Evolutionary conservation across 1,140 invertebrate genomes (phyloP).

Genomic region (Oedothorax gibbosus): DNA sequence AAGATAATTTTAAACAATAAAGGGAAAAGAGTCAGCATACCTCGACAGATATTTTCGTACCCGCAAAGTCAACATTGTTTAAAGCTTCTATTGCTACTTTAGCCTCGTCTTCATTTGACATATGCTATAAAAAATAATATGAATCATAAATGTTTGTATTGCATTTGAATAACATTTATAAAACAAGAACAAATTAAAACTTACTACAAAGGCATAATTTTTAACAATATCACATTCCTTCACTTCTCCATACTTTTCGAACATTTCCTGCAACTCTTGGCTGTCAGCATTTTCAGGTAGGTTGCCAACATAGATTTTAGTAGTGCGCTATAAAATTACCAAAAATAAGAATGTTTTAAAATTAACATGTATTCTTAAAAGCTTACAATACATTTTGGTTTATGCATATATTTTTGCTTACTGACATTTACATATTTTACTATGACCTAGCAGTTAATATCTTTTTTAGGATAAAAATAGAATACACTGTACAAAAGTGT

Average conservation of each 20-base stretch:
- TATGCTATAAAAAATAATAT: conserved; percentile 76
- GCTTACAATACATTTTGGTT: too few species aligned
- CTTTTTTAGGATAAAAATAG: too few species aligned
- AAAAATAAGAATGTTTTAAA: too few species aligned
- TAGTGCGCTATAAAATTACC: conserved; percentile 47
- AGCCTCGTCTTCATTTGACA: conserved; percentile 91
- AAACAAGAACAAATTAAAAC: conserved; percentile 63
- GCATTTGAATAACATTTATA: too few species aligned
- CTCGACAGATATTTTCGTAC: conserved; percentile 90
- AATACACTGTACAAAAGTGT: too few species aligned
- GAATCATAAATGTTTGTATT: neutral
- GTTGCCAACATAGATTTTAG: conserved; percentile 96
- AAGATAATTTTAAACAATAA: neutral
- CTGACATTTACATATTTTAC: too few species aligned
- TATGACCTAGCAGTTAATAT: too few species aligned
- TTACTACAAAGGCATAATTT: conserved; percentile 95
- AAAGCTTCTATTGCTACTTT: conserved; percentile 91
- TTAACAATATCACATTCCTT: conserved; percentile 96
- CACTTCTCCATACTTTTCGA: conserved; percentile 95
- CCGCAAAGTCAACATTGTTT: conserved; percentile 88
- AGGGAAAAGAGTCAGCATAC: conserved; percentile 69
- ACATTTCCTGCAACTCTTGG: conserved; percentile 86
- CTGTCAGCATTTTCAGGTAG: conserved; percentile 88
- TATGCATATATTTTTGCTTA: too few species aligned
- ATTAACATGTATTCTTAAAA: too few species aligned